Evolutionary conservation across 2,797 vertebrate genomes (phyloP).

Genomic region (Mastacembelus armatus): DNA sequence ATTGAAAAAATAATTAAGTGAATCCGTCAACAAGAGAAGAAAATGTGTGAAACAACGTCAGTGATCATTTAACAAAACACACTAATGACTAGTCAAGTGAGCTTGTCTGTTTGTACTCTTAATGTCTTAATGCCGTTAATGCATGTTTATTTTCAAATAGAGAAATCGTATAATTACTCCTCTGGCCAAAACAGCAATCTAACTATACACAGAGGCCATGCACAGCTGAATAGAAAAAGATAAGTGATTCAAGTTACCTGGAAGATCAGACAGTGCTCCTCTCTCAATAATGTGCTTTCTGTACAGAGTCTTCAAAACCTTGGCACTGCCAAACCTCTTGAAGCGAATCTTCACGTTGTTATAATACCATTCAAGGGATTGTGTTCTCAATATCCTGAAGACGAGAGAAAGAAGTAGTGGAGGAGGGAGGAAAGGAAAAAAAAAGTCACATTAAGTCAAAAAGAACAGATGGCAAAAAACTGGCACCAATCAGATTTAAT

Average conservation of each 20-base stretch:
- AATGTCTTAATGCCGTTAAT: constrained; percentile 10
- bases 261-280: constrained; percentile 85
- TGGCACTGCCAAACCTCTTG: constrained; percentile 97
- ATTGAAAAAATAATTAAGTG: constrained; percentile 23
- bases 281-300: constrained; percentile 92
- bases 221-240: not conserved
- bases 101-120: constrained; percentile 14
- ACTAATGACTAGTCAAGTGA: constrained; percentile 54
- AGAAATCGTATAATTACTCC: constrained; percentile 1
- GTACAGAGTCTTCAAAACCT: constrained; percentile 96
- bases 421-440: not conserved
- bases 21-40: constrained; percentile 16
- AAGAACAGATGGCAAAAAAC: constrained; percentile 52
- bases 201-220: too few relatives aligned
- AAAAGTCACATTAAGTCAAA: constrained; percentile 42
- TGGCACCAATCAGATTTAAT: constrained; percentile 42
- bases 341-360: constrained; percentile 97
- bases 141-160: not conserved
- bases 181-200: too few relatives aligned
- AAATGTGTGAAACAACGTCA: constrained; percentile 33
- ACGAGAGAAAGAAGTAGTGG: constrained; percentile 5
- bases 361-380: constrained; percentile 98
- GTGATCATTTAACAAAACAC: constrained; percentile 48
- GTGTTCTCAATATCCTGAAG: constrained; percentile 89
- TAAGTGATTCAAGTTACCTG: constrained; percentile 81